A percentile compares a stretch with the other conserved stretches of the same genome.
These are phyloP conservation scores for Coturnix japonica DNA, from an alignment of 2,113 vertebrate genomes.

Conservation along the genomic window DNA sequence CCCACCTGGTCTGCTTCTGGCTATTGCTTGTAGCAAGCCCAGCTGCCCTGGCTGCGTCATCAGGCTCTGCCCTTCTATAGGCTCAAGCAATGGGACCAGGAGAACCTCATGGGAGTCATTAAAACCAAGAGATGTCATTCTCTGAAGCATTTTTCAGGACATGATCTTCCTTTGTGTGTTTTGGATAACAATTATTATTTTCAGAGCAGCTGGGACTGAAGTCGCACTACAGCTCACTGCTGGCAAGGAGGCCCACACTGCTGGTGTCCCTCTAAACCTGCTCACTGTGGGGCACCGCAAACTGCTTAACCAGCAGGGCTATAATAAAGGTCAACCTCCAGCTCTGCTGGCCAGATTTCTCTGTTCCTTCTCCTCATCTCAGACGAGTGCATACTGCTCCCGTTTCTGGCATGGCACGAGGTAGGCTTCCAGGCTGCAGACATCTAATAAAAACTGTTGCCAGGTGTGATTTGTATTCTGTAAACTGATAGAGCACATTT, in stretches of 20 bases:
- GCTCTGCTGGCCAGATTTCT: fast-evolving
- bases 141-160: not conserved
- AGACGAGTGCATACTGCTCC: fast-evolving
- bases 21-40: not conserved
- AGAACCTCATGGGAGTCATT: no score
- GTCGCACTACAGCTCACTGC: not conserved
- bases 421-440: fast-evolving
- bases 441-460: not conserved
- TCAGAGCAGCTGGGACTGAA: not conserved
- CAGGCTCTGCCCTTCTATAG: not conserved
- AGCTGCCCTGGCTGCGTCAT: not conserved
- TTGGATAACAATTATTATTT: not conserved
- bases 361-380: not conserved
- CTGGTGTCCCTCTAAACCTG: not conserved
- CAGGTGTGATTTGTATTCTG: not conserved
- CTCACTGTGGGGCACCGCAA: fast-evolving
- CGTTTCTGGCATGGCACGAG: fast-evolving
- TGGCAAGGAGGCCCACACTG: not conserved
- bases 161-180: not conserved
- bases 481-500: not conserved
- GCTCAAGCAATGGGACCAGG: no score
- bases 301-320: not conserved
- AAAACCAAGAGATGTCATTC: not conserved
- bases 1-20: not conserved
- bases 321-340: fast-evolving